Conservation (phyloP, 2,888 invertebrate species). For the Balanococcus diminutus region DNA sequence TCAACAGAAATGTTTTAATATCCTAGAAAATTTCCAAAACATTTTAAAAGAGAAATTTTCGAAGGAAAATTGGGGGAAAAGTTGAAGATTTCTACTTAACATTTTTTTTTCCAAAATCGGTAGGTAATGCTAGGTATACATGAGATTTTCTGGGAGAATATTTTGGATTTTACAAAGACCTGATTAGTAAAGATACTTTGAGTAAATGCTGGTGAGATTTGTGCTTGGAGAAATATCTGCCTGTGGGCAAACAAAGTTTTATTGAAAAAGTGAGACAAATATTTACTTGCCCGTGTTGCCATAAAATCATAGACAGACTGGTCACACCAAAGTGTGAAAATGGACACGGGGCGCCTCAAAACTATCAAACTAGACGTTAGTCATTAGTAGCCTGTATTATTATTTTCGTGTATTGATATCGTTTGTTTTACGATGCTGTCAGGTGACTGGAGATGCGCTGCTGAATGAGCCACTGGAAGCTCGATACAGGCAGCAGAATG, state of each 20-base stretch:
- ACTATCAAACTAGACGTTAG: too few species aligned
- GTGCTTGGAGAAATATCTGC: background rate
- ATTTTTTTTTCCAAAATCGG: too few species aligned
- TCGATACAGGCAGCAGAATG: background rate
- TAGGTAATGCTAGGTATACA: too few species aligned
- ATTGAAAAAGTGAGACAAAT: slow-evolving; percentile 69
- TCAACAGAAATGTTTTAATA: too few species aligned
- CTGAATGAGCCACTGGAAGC: background rate
- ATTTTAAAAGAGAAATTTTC: too few species aligned
- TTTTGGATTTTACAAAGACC: too few species aligned
- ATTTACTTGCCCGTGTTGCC: slow-evolving; percentile 81
- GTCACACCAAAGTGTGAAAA: slow-evolving; percentile 72
- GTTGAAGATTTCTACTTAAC: too few species aligned
- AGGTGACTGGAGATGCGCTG: background rate
- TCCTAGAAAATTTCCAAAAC: too few species aligned
- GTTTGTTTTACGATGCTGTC: background rate
- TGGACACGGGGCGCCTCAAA: slow-evolving; percentile 75
- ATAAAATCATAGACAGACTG: slow-evolving; percentile 73
- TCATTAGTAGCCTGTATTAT: too few species aligned
- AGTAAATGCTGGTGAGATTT: slow-evolving; percentile 17
- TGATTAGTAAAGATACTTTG: background rate
- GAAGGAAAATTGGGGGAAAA: too few species aligned
- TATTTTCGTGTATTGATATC: too few species aligned
- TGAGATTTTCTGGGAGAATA: too few species aligned
- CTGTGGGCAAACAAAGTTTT: slow-evolving; percentile 63